These are phyloP conservation scores for Doryteuthis pealeii DNA, from an alignment of 1,140 invertebrate genomes.

Conservation along the genomic window DNA sequence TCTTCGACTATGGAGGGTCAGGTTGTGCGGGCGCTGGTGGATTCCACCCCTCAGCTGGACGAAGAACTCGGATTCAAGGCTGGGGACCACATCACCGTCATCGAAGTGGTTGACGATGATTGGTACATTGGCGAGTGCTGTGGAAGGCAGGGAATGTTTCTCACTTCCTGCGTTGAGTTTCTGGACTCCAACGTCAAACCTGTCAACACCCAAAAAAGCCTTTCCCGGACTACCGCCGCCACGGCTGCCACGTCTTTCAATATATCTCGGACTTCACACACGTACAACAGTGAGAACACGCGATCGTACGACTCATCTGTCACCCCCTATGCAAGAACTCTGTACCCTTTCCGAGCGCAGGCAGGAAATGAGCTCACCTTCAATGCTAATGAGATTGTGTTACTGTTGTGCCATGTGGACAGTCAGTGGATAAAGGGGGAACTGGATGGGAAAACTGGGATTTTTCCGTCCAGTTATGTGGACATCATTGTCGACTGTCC, in stretches of 20 bases:
- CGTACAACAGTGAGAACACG: conserved; percentile 54
- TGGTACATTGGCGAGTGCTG: conserved; percentile 51
- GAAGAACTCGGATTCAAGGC: conserved; percentile 69
- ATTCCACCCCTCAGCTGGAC: conserved; percentile 65
- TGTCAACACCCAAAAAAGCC: neutral
- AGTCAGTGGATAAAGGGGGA: conserved; percentile 70
- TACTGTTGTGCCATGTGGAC: conserved; percentile 67
- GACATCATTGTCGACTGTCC: conserved; percentile 70
- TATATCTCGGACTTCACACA: conserved; percentile 6
- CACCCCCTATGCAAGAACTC: conserved; percentile 67
- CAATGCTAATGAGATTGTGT: conserved; percentile 66
- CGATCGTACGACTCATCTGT: conserved; percentile 55
- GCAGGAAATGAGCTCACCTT: conserved; percentile 69
- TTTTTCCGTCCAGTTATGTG: conserved; percentile 69
- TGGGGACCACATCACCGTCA: conserved; percentile 67
- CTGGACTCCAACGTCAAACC: conserved; percentile 22
- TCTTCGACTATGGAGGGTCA: conserved; percentile 27
- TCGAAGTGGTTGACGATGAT: conserved; percentile 50
- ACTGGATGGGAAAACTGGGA: conserved; percentile 65
- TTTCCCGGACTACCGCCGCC: conserved; percentile 7
- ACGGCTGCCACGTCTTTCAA: neutral
- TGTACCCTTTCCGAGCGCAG: conserved; percentile 68
- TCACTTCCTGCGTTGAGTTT: conserved; percentile 51
- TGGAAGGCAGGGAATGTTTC: conserved; percentile 51
- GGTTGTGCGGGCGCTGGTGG: conserved; percentile 48